Evolutionary conservation across 2,113 vertebrate genomes (phyloP).

Genomic region (Centrocercus urophasianus): DNA sequence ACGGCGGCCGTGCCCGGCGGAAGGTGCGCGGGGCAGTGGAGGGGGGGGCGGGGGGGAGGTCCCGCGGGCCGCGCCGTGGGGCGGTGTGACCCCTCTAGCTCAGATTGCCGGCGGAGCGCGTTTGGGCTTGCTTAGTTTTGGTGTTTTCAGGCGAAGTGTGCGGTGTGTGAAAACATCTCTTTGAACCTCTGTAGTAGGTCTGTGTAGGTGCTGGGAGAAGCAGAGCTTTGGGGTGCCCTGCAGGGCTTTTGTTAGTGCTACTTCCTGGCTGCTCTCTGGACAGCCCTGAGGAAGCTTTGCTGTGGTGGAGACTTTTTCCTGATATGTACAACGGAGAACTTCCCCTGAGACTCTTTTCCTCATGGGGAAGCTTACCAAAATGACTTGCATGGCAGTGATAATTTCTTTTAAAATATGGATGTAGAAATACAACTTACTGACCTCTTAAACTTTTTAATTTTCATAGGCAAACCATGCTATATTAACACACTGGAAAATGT

Average conservation of each 20-base stretch:
- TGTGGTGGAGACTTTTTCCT: too few species aligned
- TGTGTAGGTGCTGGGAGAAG: neutral
- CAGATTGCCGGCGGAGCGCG: neutral
- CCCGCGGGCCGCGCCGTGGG: neutral
- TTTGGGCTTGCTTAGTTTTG: neutral
- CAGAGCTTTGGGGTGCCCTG: neutral
- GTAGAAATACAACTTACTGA: neutral
- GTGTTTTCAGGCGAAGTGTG: neutral
- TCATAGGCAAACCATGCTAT: neutral
- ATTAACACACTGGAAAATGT: neutral
- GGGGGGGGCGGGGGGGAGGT: neutral
- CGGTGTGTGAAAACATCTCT: neutral
- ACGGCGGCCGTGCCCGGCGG: conserved; percentile 41
- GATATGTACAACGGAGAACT: neutral
- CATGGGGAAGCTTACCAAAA: neutral
- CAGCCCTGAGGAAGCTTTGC: neutral
- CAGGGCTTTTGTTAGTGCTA: neutral
- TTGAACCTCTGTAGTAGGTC: neutral
- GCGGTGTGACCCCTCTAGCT: accelerated
- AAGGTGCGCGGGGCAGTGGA: conserved; percentile 66
- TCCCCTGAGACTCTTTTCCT: accelerated
- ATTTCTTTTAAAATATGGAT: neutral
- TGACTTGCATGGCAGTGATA: neutral
- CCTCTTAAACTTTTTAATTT: neutral
- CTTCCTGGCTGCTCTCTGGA: neutral